Conservation (phyloP, 2,888 invertebrate genomes). For the Oscheius myriophilus region DNA sequence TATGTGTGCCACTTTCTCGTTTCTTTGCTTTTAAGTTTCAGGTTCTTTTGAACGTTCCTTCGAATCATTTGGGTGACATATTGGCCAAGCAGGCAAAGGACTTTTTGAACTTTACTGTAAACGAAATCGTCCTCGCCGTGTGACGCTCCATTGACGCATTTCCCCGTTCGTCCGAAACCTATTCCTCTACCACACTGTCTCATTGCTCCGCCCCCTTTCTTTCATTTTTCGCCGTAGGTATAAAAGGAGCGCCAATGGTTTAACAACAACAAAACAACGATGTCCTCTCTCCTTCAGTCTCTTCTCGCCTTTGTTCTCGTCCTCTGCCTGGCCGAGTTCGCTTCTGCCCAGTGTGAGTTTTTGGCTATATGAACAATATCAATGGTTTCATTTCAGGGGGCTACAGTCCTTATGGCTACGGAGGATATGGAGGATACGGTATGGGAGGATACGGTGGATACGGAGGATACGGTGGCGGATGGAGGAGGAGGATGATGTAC, state of each 20-base stretch:
- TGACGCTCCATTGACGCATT: background rate
- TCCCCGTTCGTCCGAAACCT: background rate
- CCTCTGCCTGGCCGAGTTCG: constrained; percentile 2
- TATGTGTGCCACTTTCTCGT: too few relatives aligned
- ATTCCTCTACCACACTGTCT: background rate
- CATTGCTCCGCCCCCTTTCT: background rate
- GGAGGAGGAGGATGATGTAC: background rate
- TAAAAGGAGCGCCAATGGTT: background rate
- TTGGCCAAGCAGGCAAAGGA: too few relatives aligned
- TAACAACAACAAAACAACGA: background rate
- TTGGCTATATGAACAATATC: background rate
- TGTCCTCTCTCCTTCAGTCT: background rate
- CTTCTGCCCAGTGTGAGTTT: background rate
- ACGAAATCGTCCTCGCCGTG: background rate
- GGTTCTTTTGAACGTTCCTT: too few relatives aligned
- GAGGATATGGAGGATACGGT: constrained; percentile 7
- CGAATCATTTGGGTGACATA: too few relatives aligned
- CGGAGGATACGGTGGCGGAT: constrained; percentile 5
- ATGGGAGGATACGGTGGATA: constrained; percentile 13
- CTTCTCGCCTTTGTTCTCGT: constrained; percentile 12
- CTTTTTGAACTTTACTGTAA: background rate
- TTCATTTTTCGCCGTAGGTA: background rate
- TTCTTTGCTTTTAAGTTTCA: too few relatives aligned
- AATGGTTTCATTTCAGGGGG: background rate
- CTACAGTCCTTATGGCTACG: background rate